Conservation (phyloP, 2,888 invertebrate species). For the Erynnis tages region DNA sequence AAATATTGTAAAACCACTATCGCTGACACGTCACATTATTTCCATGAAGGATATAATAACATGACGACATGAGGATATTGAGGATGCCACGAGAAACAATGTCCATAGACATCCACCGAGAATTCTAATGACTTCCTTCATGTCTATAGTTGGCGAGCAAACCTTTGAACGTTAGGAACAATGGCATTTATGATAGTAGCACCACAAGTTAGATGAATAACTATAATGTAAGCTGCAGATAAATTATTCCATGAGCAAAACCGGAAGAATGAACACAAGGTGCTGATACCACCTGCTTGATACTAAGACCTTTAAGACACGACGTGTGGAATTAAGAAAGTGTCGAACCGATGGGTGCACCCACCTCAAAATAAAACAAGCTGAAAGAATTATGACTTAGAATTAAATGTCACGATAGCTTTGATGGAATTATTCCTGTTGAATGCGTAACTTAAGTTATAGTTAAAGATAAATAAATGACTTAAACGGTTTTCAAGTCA, state of each 20-base stretch:
- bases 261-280: slow-evolving; percentile 69
- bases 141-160: slow-evolving; percentile 20
- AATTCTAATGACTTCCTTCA: slow-evolving; percentile 61
- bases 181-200: slow-evolving; percentile 20
- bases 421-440: no score
- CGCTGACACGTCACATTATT: slow-evolving; percentile 1
- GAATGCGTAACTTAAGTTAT: no score
- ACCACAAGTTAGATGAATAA: slow-evolving; percentile 33
- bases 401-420: no score
- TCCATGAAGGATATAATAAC: background rate
- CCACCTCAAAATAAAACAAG: no score
- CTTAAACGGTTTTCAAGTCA: no score
- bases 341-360: background rate
- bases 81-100: slow-evolving; percentile 32
- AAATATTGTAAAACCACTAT: slow-evolving; percentile 5
- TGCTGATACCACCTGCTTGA: slow-evolving; percentile 62
- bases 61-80: slow-evolving; percentile 29
- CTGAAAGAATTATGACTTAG: background rate
- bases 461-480: no score
- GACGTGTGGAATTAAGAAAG: slow-evolving; percentile 23
- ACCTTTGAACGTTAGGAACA: slow-evolving; percentile 11
- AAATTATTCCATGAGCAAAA: slow-evolving; percentile 60
- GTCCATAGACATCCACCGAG: slow-evolving; percentile 34
- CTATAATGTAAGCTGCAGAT: slow-evolving; percentile 60
- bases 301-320: slow-evolving; percentile 40